Evolutionary conservation across 1,140 invertebrate species (phyloP), one percentile per base, ranked within the genome.

Genomic region (Hyles vespertilio): DNA sequence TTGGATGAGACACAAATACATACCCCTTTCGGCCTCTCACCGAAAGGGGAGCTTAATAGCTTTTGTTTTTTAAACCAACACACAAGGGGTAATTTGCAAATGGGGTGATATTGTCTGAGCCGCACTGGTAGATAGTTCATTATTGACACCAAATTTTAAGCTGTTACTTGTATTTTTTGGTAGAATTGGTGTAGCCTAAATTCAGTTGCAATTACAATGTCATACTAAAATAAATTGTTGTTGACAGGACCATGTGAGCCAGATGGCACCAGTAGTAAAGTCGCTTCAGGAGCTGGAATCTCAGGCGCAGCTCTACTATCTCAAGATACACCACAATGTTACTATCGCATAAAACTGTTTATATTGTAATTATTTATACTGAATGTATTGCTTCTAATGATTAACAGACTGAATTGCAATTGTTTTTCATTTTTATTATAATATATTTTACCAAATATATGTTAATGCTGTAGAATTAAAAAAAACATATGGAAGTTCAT

Each of bases 191-290:
- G 22, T 22, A 22, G 22, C 22, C 0, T 22, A 22, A 1, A 22
- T 1, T 22, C 22, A 22, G 2, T 22, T 22, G 22, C 22, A 22
- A 22, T 22, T 22, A 22, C 22, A 22, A 22, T 22, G 2, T 22
- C 22, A 5, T 40, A 40, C 36, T 40, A 5, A 8, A 8, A 40
- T 1, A 36, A 48, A 57, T 48, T 43, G 65, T 51, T 58, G 52
- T 86, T 72, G 95, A 71, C 87, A 96, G 89, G 96, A 96, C 82
- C 98, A 99, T 81, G 97, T 98, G 0, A 93, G 93, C 56, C 95
- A 98, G 89, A 94, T 99, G 92, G 94, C 93, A 40, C 96, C 96
- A 11, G 92, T 95, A 22, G 97, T 99, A 5, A n/a, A 91, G 48
- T 94, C 97, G 64, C 88, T 99, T 58, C 92, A 95, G 0, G 90